Percentiles rank a stretch among this genome's conserved stretches.
These are phyloP conservation scores for Hexactinellida sp. DNA, from an alignment of 37 sponge, comb jelly and placozoan species.

Conservation along the genomic window DNA sequence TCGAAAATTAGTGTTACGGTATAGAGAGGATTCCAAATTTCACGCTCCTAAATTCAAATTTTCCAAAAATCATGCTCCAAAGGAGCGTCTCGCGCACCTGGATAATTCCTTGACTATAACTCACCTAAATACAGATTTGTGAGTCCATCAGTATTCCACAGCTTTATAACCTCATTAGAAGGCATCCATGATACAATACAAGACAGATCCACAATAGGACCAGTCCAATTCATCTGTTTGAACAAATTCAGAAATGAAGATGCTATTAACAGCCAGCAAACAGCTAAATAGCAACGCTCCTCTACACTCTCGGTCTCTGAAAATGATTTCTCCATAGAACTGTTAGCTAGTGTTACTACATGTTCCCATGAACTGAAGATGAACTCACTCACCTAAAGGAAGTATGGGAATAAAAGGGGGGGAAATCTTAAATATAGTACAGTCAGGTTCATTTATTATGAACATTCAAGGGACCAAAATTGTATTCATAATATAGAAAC, in stretches of 20 bases:
- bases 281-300: neutral
- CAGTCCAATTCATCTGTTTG: conserved; percentile 12
- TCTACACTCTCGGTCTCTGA: neutral
- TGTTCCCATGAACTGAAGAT: conserved; percentile 12
- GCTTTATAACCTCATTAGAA: neutral
- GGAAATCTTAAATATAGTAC: no score
- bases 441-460: no score
- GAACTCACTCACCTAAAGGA: neutral
- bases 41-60: no score
- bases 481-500: no score
- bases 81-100: no score
- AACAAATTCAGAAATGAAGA: neutral
- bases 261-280: neutral
- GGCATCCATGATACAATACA: conserved; percentile 12
- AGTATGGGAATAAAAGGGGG: neutral
- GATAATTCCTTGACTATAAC: no score
- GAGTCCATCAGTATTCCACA: conserved; percentile 13
- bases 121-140: neutral
- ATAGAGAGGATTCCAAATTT: no score
- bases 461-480: no score
- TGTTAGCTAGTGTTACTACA: conserved; percentile 1
- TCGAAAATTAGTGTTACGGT: no score
- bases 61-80: no score
- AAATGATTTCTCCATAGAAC: neutral
- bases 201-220: neutral